Conservation (phyloP, 2,888 invertebrate species). For the Caenorhabditis angaria region DNA sequence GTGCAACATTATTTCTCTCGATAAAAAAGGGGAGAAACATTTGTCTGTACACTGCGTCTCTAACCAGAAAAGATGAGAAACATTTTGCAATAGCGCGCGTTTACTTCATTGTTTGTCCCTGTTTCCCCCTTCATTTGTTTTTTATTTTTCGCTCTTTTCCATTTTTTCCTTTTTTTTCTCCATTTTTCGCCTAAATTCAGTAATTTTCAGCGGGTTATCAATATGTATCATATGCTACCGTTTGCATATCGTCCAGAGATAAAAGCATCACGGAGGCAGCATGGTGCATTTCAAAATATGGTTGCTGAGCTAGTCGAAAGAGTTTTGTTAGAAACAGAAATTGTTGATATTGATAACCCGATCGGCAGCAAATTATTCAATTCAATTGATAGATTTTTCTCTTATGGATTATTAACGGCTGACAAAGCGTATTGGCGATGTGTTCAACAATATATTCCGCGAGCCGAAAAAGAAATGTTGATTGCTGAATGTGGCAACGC, state of each 20-base stretch:
- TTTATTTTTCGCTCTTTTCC: no score
- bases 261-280: conserved; percentile 25
- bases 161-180: not conserved
- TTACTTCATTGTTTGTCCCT: no score
- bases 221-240: conserved; percentile 44
- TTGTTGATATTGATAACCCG: conserved; percentile 42
- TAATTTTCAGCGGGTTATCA: not conserved
- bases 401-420: conserved; percentile 57
- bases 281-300: conserved; percentile 43
- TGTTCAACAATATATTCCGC: conserved; percentile 59
- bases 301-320: conserved; percentile 21
- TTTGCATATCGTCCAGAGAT: conserved; percentile 39
- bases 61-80: no score
- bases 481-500: conserved; percentile 52
- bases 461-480: conserved; percentile 54
- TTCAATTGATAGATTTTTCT: conserved; percentile 56
- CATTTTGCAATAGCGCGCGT: no score
- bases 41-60: no score
- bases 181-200: not conserved
- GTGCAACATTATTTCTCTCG: no score
- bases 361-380: conserved; percentile 51
- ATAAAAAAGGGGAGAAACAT: no score
- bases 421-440: conserved; percentile 63
- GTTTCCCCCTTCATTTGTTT: no score
- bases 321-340: conserved; percentile 44